phyloP scores from a whole-genome alignment of 2,113 vertebrate species.

The Apteryx mantelli region DNA sequence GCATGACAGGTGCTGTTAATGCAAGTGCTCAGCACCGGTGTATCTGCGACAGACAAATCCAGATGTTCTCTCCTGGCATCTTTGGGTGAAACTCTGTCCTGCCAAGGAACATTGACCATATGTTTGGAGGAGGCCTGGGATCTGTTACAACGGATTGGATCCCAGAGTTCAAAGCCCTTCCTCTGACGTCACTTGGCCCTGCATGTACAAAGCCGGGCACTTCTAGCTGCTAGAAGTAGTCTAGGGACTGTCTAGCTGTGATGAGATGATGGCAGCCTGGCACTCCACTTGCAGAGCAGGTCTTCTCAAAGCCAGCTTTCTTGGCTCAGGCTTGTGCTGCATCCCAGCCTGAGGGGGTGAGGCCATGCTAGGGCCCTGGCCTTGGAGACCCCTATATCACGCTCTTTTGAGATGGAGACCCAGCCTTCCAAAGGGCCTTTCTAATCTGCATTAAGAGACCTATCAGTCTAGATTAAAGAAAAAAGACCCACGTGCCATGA shows the following conservation, averaged over 20 bases:
- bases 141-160: neutral
- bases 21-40: fast-evolving
- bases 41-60: neutral
- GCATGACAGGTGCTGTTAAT: neutral
- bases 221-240: neutral
- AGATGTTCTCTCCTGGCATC: neutral
- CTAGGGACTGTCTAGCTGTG: no score
- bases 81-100: neutral
- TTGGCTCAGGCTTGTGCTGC: neutral
- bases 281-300: no score
- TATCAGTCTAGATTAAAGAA: neutral
- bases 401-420: neutral
- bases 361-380: neutral
- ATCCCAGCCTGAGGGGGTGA: neutral
- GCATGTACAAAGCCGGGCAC: neutral
- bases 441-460: no score
- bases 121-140: neutral
- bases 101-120: fast-evolving
- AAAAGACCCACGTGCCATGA: neutral
- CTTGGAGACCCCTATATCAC: fast-evolving
- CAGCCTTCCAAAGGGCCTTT: neutral
- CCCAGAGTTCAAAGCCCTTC: neutral
- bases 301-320: no score
- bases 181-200: neutral
- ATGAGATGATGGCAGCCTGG: no score